Evolutionary conservation across 2,113 vertebrate species (phyloP), one percentile per base, ranked within the genome.

Genomic region (Sinocyclocheilus rhinocerous): DNA sequence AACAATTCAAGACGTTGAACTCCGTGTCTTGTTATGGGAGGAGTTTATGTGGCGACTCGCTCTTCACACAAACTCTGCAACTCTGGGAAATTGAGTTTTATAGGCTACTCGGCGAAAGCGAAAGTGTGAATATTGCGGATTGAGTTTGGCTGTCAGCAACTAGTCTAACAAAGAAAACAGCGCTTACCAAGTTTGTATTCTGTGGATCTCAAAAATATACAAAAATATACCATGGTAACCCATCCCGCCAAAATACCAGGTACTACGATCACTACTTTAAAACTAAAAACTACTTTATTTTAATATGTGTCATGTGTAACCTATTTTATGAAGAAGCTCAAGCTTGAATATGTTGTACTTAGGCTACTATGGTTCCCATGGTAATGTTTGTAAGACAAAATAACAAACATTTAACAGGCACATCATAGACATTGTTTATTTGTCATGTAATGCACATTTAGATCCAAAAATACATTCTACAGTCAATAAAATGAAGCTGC

Each of bases 61-160:
- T 76, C 33, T 20, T 76, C 24, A 29, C 73, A 18, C 45, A 29
- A 52, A 75, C 72, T 48, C 39, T 63, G 79, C 52, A 65, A 82
- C 45, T 82, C 42, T 82, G 80, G 80, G 80, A 70, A 82, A 82
- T 70, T 50, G 65, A 82, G 80, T 67, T 67, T 29, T 26, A 22
- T 22, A n/a, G 57, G 8, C 57, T 61, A 10, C 13, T 55, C 76
- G 2, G n/a, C 8, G n/a, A 76, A 15, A 18, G 45, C n/a, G 13
- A 15, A 26, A 50, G 5, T 45, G n/a, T 76, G 42, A 50, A 45
- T 50, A 57, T 48, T 48, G 22, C 13, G 3, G 24, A 9, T 18
- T 76, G 45, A 7, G 12, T 48, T 50, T 16, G 29, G 16, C 29
- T 33, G 3, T 3, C 29, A 33, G n/a, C n/a, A 11, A 13, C 24